A percentile compares a stretch with the other conserved stretches of the same genome.
Conservation (phyloP, 2,113 vertebrate genomes). For the Tichodroma muraria region DNA sequence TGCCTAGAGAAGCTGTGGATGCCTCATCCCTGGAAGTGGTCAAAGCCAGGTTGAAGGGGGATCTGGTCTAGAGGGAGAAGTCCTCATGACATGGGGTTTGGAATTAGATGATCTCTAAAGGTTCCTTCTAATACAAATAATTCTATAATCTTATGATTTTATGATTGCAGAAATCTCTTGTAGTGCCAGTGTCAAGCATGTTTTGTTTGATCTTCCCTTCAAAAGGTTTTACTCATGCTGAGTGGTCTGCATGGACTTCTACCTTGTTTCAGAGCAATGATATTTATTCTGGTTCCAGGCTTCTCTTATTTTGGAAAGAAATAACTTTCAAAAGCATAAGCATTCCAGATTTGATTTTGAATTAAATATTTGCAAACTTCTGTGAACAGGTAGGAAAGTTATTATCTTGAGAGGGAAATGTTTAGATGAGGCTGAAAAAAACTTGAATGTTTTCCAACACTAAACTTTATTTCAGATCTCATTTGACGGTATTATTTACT, state of each 20-base stretch:
- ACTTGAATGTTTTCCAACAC: constrained; percentile 18
- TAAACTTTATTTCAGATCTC: background rate
- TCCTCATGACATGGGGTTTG: background rate
- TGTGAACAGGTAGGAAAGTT: background rate
- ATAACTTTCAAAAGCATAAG: background rate
- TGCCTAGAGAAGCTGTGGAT: background rate
- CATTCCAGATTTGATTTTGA: background rate
- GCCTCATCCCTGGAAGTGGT: background rate
- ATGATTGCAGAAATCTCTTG: background rate
- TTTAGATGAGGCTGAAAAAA: constrained; percentile 12
- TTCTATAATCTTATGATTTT: background rate
- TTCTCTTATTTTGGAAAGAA: background rate
- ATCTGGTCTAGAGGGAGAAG: background rate
- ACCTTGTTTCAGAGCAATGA: background rate
- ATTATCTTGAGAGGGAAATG: constrained; percentile 23
- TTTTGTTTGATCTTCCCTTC: background rate
- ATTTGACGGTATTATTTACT: background rate
- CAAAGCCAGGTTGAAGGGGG: background rate
- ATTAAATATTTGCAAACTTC: constrained; percentile 22
- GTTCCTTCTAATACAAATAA: background rate
- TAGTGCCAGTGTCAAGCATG: background rate
- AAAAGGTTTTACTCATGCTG: background rate
- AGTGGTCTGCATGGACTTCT: background rate
- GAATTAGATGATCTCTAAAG: background rate
- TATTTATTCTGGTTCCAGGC: background rate